Conservation (phyloP, 2,113 vertebrate genomes). For the Petrocephalus microphthalmus region DNA sequence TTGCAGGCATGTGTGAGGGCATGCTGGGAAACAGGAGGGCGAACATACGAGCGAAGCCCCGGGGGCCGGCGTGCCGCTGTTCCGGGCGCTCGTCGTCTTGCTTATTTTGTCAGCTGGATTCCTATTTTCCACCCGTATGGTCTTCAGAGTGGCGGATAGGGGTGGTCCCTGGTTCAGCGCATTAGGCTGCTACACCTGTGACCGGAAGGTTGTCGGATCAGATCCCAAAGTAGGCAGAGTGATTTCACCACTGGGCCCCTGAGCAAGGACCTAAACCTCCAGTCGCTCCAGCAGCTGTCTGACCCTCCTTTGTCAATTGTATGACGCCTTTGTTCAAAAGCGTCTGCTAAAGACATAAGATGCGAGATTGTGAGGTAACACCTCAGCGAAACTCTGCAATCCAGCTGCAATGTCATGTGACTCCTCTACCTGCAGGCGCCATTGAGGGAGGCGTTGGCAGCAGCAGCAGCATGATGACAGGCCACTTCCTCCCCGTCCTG, state of each 20-base stretch:
- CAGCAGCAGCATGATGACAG: not conserved
- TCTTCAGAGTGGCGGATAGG: not conserved
- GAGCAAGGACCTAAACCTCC: not conserved
- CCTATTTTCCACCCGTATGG: not conserved
- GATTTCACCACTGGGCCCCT: not conserved
- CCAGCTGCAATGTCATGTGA: not conserved
- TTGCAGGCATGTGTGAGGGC: not conserved
- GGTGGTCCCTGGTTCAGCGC: not conserved
- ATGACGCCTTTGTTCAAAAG: not conserved
- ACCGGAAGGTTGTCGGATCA: not conserved
- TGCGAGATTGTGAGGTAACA: not conserved
- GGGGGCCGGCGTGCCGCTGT: not conserved
- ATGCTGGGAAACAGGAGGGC: not conserved
- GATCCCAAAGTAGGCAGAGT: not conserved
- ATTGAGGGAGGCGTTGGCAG: not conserved
- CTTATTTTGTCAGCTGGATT: slow-evolving; percentile 7
- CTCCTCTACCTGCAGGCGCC: not conserved
- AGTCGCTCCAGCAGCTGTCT: not conserved
- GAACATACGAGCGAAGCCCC: not conserved
- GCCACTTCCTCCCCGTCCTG: not conserved
- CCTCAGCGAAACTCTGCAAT: not conserved
- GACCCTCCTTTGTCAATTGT: not conserved
- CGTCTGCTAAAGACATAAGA: not conserved
- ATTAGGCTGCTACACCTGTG: not conserved
- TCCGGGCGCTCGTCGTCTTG: not conserved